Evolutionary conservation across 2,113 vertebrate species (phyloP).

Genomic region (Hiodon tergisus): DNA sequence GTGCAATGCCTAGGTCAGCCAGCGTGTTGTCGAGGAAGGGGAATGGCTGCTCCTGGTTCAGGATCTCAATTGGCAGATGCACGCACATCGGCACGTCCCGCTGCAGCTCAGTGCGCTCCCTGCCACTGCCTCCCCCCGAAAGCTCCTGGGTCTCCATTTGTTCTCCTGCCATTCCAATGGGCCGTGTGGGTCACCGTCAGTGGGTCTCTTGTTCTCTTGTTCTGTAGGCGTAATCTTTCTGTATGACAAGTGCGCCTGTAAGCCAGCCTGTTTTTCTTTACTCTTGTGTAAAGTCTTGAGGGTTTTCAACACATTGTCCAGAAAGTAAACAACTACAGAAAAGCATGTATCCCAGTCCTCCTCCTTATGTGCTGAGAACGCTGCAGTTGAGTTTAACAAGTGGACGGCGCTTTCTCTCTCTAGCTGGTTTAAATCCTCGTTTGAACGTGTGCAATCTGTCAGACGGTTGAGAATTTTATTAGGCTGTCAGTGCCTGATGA

Average conservation of each 20-base stretch:
- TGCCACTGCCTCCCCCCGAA: too few species aligned
- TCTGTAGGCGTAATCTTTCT: background rate
- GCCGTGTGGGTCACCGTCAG: background rate
- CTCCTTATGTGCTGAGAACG: background rate
- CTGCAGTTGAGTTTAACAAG: background rate
- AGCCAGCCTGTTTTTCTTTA: background rate
- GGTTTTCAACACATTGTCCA: background rate
- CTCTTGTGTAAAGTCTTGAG: background rate
- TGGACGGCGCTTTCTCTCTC: conserved; percentile 18
- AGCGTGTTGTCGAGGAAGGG: too few species aligned
- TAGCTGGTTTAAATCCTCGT: conserved; percentile 50
- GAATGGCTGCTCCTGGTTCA: too few species aligned
- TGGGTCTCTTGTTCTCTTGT: background rate
- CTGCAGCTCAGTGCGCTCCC: too few species aligned
- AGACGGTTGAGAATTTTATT: conserved; percentile 50
- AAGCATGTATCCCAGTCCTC: background rate
- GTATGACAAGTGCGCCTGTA: background rate
- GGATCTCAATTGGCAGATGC: too few species aligned
- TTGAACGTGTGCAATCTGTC: conserved; percentile 58
- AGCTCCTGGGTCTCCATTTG: background rate
- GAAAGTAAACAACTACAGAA: background rate
- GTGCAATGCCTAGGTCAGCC: too few species aligned
- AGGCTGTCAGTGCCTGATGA: conserved; percentile 48
- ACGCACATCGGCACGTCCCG: too few species aligned
- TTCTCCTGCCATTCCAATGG: conserved; percentile 22